Base-by-base conservation (phyloP, 2,888 invertebrate species). In the Rosalia funebris region DNA sequence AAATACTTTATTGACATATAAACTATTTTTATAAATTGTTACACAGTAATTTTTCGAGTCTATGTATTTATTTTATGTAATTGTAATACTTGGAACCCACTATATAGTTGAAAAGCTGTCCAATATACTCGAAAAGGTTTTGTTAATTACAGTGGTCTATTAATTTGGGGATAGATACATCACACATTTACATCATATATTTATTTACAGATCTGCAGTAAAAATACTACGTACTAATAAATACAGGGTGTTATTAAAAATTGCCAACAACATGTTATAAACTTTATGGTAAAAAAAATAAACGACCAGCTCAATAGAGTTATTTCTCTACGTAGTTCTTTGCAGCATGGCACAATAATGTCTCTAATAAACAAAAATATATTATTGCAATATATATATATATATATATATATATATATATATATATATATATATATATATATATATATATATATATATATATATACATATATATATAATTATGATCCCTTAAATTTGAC, bases 121-220 rank as follows among this genome's bases (percentile, higher is more conserved):
- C n/a, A n/a, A n/a, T n/a, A n/a, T n/a, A n/a, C n/a, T n/a, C n/a
- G n/a, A n/a, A n/a, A n/a, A n/a, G n/a, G n/a, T n/a, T n/a, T n/a
- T n/a, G n/a, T n/a, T n/a, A n/a, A 37, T 25, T 31, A 46, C 17
- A 47, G 7, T 15, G 36, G 16, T 16, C 48, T 48, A 37, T 34
- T 34, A 32, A 25, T n/a, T n/a, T n/a, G n/a, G n/a, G n/a, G n/a
- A n/a, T n/a, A n/a, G n/a, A n/a, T n/a, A n/a, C n/a, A 25, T 25
- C 25, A 25, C 7, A 17, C 17, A 36, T 16, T 42, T 45, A 14
- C 25, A 39, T 4, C 19, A 50, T 50, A 50, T 25, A 50, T 50
- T 20, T 50, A 50, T 50, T 50, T 50, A 50, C 50, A 50, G 15
- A 48, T 48, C 20, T 50, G 19, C 39, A 50, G 10, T 39, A 48